Percentiles rank a stretch among this genome's conserved stretches.
These are phyloP conservation scores for Hetaerina americana DNA, from an alignment of 1,140 invertebrate genomes.

Conservation along the genomic window DNA sequence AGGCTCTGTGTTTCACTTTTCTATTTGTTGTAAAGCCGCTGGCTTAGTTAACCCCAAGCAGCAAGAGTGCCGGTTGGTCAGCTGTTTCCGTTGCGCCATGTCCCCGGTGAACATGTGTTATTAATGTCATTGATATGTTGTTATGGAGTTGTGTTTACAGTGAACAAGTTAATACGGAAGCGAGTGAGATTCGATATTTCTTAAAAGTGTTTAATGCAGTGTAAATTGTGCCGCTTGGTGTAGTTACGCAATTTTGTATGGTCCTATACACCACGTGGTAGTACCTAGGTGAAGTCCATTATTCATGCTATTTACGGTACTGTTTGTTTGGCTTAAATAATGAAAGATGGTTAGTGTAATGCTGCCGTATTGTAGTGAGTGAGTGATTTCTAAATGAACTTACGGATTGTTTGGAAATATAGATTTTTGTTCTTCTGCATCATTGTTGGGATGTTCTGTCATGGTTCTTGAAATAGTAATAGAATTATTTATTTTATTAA, in stretches of 20 bases:
- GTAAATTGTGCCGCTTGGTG: neutral
- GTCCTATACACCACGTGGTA: neutral
- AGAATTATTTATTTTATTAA: no score
- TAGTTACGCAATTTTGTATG: neutral
- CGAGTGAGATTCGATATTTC: neutral
- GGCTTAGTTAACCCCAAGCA: neutral
- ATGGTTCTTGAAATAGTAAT: no score
- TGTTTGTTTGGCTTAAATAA: neutral
- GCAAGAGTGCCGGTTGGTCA: constrained; percentile 6
- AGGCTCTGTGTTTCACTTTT: neutral
- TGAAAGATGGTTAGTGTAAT: no score
- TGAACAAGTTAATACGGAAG: neutral
- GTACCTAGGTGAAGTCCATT: neutral
- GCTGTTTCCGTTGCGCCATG: constrained; percentile 5
- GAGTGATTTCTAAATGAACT: no score
- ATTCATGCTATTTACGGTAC: neutral
- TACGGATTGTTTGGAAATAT: no score
- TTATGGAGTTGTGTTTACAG: neutral
- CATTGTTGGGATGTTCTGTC: no score
- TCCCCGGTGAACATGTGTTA: neutral
- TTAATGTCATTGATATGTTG: neutral
- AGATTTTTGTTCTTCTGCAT: no score
- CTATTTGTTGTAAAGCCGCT: constrained; percentile 7
- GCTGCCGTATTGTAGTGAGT: no score
- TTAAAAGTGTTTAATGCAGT: no score